Evolutionary conservation across 1,140 invertebrate species (phyloP).

Genomic region (Mycetomoellerius zeteki): DNA sequence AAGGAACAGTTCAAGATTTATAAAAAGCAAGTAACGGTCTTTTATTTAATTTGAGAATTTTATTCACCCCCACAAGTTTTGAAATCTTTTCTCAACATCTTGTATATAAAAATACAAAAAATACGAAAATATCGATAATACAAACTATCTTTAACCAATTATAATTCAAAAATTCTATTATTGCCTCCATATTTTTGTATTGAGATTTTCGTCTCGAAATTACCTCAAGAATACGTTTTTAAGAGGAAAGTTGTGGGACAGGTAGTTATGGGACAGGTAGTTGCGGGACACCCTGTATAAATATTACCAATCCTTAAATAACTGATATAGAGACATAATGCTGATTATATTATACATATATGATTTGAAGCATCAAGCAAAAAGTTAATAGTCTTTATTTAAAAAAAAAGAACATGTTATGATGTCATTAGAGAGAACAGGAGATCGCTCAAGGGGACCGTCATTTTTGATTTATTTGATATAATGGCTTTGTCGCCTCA

Average conservation of each 20-base stretch:
- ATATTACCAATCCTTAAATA: background rate
- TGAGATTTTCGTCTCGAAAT: too few species aligned
- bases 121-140: too few species aligned
- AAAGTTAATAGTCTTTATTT: background rate
- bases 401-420: background rate
- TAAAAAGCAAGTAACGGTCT: background rate
- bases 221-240: too few species aligned
- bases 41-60: background rate
- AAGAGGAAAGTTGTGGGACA: too few species aligned
- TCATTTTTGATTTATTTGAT: background rate
- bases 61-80: background rate
- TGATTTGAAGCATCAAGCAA: background rate
- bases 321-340: background rate
- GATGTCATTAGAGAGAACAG: background rate
- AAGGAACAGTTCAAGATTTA: background rate
- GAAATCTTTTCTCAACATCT: background rate
- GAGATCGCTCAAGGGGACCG: background rate
- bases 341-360: background rate
- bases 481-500: background rate
- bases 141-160: too few species aligned
- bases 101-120: background rate
- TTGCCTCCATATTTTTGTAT: too few species aligned
- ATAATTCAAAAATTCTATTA: too few species aligned
- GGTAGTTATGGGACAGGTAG: too few species aligned
- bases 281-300: too few species aligned